Evolutionary conservation across 1,140 invertebrate species (phyloP).

Genomic region (Sinonovacula constricta): DNA sequence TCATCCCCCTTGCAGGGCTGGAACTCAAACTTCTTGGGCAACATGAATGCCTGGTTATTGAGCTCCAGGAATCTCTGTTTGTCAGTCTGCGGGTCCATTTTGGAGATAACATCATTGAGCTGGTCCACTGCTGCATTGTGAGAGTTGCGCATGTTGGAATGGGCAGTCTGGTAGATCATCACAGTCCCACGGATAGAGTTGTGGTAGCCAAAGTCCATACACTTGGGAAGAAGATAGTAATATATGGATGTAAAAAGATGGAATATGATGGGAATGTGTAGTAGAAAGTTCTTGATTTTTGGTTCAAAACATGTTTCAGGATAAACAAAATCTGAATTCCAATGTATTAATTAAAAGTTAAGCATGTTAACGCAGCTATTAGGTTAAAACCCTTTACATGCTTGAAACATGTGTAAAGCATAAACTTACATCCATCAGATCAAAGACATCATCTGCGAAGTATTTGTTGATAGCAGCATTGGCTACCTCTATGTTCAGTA

Average conservation of each 20-base stretch:
- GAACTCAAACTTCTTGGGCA: slow-evolving; percentile 95
- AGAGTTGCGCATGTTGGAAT: slow-evolving; percentile 88
- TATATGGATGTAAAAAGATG: neutral
- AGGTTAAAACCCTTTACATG: too few relatives aligned
- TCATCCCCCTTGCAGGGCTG: slow-evolving; percentile 87
- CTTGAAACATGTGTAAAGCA: too few relatives aligned
- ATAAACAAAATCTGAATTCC: too few relatives aligned
- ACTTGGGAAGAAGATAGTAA: slow-evolving; percentile 81
- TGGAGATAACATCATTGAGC: slow-evolving; percentile 86
- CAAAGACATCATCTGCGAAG: slow-evolving; percentile 96
- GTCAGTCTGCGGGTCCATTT: slow-evolving; percentile 91
- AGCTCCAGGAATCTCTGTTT: slow-evolving; percentile 94
- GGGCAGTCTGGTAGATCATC: slow-evolving; percentile 89
- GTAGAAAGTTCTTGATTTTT: too few relatives aligned
- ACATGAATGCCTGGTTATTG: slow-evolving; percentile 92
- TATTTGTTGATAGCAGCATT: slow-evolving; percentile 98
- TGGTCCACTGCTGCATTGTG: slow-evolving; percentile 85
- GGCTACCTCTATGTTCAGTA: slow-evolving; percentile 95
- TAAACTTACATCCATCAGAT: slow-evolving; percentile 95
- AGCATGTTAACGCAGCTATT: too few relatives aligned
- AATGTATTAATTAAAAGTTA: too few relatives aligned
- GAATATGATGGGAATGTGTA: too few relatives aligned
- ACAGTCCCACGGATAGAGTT: slow-evolving; percentile 89
- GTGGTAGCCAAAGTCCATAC: slow-evolving; percentile 95
- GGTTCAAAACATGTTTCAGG: too few relatives aligned